Evolutionary conservation across 2,888 invertebrate species (phyloP).

Genomic region (Thereva nobilitata): DNA sequence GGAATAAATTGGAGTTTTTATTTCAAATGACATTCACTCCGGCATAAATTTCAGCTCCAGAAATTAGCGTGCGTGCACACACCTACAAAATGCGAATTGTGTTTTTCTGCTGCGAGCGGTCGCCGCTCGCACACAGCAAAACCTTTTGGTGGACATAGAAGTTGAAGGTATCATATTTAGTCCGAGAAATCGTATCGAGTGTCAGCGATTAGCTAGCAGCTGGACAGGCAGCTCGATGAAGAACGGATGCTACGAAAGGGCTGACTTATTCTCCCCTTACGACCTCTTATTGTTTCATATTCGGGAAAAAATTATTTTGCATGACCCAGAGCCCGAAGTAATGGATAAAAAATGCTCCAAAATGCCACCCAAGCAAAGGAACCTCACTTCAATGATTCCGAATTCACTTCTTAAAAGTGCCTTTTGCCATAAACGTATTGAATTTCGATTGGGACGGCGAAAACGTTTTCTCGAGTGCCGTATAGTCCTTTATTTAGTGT

Average conservation of each 20-base stretch:
- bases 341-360: constrained; percentile 20
- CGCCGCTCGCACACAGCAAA: no score
- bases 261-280: constrained; percentile 16
- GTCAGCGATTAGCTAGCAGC: constrained; percentile 33
- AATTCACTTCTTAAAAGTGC: constrained; percentile 12
- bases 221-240: constrained; percentile 15
- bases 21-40: constrained; percentile 38
- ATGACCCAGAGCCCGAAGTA: constrained; percentile 12
- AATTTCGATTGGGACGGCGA: neutral
- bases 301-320: neutral
- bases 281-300: constrained; percentile 14
- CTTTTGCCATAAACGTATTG: neutral
- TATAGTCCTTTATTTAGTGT: no score
- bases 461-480: constrained; percentile 8
- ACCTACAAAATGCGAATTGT: no score
- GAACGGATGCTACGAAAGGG: constrained; percentile 28
- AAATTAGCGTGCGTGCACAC: constrained; percentile 20
- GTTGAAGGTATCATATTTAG: constrained; percentile 10
- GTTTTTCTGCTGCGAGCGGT: no score
- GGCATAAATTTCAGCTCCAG: constrained; percentile 1
- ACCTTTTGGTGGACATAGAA: neutral
- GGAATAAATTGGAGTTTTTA: constrained; percentile 40
- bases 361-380: constrained; percentile 37
- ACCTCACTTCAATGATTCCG: constrained; percentile 37
- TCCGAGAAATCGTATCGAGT: constrained; percentile 29